phyloP scores from a whole-genome alignment of 1,140 invertebrate genomes.

The Drosophila bipectinata region DNA sequence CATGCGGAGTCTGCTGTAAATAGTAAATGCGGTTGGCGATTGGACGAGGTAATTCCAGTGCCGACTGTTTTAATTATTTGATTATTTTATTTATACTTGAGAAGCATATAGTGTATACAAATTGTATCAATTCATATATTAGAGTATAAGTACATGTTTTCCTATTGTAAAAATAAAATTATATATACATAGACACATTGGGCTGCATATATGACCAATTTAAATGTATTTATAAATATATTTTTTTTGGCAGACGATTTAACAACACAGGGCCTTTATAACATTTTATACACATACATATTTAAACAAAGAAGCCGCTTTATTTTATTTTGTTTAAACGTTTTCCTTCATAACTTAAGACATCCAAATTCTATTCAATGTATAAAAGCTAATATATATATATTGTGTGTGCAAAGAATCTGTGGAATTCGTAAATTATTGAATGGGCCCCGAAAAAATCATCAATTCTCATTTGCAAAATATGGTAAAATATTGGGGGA shows the following conservation, averaged over 20 bases:
- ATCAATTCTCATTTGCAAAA: not conserved
- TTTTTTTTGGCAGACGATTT: slow-evolving; percentile 2
- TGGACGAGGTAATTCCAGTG: slow-evolving; percentile 24
- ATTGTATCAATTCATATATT: slow-evolving; percentile 48
- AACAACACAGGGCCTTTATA: slow-evolving; percentile 2
- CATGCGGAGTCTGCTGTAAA: slow-evolving; percentile 46
- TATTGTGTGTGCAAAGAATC: not conserved
- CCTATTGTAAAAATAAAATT: slow-evolving; percentile 40
- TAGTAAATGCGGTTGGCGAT: slow-evolving; percentile 25
- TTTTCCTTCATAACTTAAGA: not conserved
- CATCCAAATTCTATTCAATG: slow-evolving; percentile 3
- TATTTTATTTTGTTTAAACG: not conserved
- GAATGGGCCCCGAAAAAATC: too few species aligned
- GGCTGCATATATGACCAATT: slow-evolving; percentile 19
- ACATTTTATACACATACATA: not conserved
- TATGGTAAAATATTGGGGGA: not conserved
- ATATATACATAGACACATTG: slow-evolving; percentile 19
- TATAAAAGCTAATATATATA: slow-evolving; percentile 1
- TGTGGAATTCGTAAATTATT: not conserved
- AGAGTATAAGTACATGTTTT: slow-evolving; percentile 38
- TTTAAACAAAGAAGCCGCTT: not conserved
- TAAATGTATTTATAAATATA: slow-evolving; percentile 6
- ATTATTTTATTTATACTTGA: slow-evolving; percentile 48
- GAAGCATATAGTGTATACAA: slow-evolving; percentile 36
- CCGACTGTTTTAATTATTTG: slow-evolving; percentile 38